A percentile compares a stretch with the other conserved stretches of the same genome.
phyloP scores from a whole-genome alignment of 23 tunicate species.

The Styela clava region DNA sequence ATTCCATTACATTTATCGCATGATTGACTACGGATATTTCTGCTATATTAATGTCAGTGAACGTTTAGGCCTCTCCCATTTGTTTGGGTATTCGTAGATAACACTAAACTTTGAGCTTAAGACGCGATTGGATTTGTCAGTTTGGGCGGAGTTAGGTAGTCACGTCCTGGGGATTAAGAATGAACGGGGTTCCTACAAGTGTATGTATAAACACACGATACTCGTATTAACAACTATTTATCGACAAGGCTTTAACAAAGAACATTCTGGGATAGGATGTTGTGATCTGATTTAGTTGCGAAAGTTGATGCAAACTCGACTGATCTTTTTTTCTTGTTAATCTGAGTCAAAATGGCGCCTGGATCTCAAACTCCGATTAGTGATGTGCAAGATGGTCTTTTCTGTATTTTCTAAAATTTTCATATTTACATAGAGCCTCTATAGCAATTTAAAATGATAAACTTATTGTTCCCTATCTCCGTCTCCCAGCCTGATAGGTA shows the following conservation, averaged over 20 bases:
- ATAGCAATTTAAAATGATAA: no score
- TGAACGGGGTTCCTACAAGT: conserved; percentile 3
- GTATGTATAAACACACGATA: conserved; percentile 18
- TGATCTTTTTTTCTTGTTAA: neutral
- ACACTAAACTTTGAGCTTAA: neutral
- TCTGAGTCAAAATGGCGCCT: no score
- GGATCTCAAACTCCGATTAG: no score
- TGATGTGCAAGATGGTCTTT: no score
- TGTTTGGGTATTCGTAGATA: neutral
- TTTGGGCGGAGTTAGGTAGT: neutral
- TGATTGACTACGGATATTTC: no score
- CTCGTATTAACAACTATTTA: neutral
- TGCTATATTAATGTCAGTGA: no score
- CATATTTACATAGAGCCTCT: no score
- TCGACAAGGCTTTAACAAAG: neutral
- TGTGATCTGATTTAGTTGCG: neutral
- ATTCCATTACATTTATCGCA: no score
- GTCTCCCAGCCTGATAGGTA: no score
- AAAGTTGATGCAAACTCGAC: neutral
- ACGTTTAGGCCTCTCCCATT: no score
- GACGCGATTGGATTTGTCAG: neutral
- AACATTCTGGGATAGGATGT: neutral
- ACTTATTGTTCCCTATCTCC: no score
- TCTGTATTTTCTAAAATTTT: no score
- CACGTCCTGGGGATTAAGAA: conserved; percentile 7